These are phyloP conservation scores for Caenorhabditis imperialis DNA, from an alignment of 2,888 invertebrate genomes.

Conservation along the genomic window DNA sequence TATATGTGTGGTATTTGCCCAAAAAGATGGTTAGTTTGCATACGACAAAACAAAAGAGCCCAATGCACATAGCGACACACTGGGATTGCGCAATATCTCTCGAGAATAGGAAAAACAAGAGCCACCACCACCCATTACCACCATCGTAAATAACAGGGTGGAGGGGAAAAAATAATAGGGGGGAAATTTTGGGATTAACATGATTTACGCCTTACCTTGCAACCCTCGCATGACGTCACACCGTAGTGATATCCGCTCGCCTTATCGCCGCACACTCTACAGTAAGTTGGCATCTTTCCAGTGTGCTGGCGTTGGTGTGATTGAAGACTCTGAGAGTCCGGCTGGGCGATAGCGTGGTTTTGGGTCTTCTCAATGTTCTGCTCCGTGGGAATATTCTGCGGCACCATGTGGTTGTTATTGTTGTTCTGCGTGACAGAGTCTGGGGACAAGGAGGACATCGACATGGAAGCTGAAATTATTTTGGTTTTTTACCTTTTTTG, in stretches of 20 bases:
- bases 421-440: constrained; percentile 5
- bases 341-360: too few relatives aligned
- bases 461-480: constrained; percentile 28
- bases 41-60: constrained; percentile 8
- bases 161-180: too few relatives aligned
- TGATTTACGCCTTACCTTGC: constrained; percentile 85
- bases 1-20: constrained; percentile 28
- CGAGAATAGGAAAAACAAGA: too few relatives aligned
- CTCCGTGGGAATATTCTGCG: too few relatives aligned
- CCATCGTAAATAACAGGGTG: too few relatives aligned
- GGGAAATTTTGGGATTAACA: too few relatives aligned
- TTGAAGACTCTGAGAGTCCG: too few relatives aligned
- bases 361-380: too few relatives aligned
- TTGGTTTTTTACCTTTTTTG: not conserved
- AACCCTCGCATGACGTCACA: constrained; percentile 97
- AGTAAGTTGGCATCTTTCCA: constrained; percentile 23
- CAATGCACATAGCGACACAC: constrained; percentile 35
- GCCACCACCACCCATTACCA: too few relatives aligned
- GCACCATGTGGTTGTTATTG: too few relatives aligned
- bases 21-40: constrained; percentile 30
- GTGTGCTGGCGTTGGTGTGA: not conserved
- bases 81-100: constrained; percentile 23
- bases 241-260: constrained; percentile 97
- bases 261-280: constrained; percentile 94
- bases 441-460: constrained; percentile 40